These are phyloP conservation scores for Clarias laeviceps DNA, from an alignment of 2,797 vertebrate species.

Conservation along the genomic window DNA sequence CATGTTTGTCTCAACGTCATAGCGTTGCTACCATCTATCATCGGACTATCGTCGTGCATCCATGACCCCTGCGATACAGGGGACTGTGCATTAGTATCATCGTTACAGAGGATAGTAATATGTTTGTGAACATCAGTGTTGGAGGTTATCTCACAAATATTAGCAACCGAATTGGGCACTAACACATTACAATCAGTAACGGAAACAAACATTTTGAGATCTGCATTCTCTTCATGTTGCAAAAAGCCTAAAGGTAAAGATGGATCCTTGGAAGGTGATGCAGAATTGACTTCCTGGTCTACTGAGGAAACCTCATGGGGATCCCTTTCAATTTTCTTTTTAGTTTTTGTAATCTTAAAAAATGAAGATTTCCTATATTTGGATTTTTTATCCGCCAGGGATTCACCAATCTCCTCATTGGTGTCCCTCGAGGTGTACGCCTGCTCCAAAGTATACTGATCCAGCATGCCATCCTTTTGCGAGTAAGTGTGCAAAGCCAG, in stretches of 20 bases:
- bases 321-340: constrained; percentile 55
- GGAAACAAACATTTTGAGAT: constrained; percentile 66
- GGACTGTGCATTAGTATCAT: constrained; percentile 56
- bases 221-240: constrained; percentile 58
- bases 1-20: constrained; percentile 81
- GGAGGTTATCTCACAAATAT: constrained; percentile 66
- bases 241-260: constrained; percentile 51
- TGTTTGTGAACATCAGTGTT: constrained; percentile 74
- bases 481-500: constrained; percentile 54
- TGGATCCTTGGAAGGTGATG: constrained; percentile 51
- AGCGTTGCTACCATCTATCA: constrained; percentile 65
- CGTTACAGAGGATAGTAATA: constrained; percentile 63
- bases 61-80: constrained; percentile 49
- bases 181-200: constrained; percentile 71
- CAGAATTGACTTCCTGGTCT: constrained; percentile 59
- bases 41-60: constrained; percentile 51
- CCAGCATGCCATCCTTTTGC: constrained; percentile 65
- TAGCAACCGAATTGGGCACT: constrained; percentile 67
- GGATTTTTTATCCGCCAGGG: constrained; percentile 62
- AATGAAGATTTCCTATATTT: constrained; percentile 63
- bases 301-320: constrained; percentile 56
- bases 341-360: constrained; percentile 66
- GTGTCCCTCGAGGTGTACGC: constrained; percentile 61
- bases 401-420: constrained; percentile 55
- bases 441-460: constrained; percentile 76